These are phyloP conservation scores for Drosophila truncata DNA, from an alignment of 1,140 invertebrate species.

Conservation along the genomic window DNA sequence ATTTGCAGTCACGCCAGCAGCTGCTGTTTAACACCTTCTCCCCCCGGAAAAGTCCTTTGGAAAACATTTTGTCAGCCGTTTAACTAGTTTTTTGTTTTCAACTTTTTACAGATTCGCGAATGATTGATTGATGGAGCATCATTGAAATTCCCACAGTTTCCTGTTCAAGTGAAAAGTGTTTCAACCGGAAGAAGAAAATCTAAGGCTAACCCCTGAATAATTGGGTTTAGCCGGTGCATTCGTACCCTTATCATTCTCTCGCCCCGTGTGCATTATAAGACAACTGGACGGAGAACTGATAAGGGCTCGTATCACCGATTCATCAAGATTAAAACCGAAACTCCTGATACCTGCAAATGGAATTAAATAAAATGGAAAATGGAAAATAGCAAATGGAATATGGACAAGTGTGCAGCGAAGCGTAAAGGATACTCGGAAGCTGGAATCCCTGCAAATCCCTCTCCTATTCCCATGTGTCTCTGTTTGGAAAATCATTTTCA, in stretches of 20 bases:
- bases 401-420: conserved; percentile 16
- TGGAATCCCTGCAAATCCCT: conserved; percentile 19
- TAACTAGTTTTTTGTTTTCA: conserved; percentile 10
- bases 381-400: too few species aligned
- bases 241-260: conserved; percentile 90
- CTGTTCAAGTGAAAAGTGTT: conserved; percentile 16
- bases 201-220: not conserved
- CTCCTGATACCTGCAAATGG: not conserved
- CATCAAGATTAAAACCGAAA: conserved; percentile 55
- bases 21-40: conserved; percentile 45
- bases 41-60: not conserved
- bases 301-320: conserved; percentile 89
- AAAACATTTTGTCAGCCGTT: conserved; percentile 35
- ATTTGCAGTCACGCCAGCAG: conserved; percentile 59
- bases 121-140: conserved; percentile 51
- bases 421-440: conserved; percentile 13
- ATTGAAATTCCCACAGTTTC: conserved; percentile 9
- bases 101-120: conserved; percentile 22
- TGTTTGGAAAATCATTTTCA: conserved; percentile 64
- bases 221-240: conserved; percentile 76
- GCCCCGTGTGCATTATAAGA: conserved; percentile 88
- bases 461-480: conserved; percentile 10
- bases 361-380: conserved; percentile 17
- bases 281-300: conserved; percentile 92
- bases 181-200: not conserved